Evolutionary conservation across 2,797 vertebrate genomes (phyloP), one percentile per base, ranked within the genome.

Genomic region (Pterois miles): DNA sequence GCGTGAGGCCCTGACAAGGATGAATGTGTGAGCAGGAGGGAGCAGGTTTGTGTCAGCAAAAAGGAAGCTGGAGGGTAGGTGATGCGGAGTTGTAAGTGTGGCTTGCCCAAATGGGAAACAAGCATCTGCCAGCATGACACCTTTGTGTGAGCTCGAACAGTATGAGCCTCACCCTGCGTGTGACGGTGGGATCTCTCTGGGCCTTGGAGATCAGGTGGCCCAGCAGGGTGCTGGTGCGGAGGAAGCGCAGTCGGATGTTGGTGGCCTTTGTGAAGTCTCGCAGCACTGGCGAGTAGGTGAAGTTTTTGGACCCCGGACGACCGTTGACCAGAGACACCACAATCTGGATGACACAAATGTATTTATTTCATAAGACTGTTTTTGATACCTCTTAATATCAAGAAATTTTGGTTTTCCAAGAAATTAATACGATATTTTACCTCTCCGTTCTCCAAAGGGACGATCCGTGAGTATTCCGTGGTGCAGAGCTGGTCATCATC

Each of bases 371-470:
- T 23, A 67, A 14, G 18, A 50, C 20, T 14, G 4, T 31, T 71
- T 36, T 27, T 67, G 8, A 53, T 14, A 14, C 2, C 3, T 20
- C 2, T 38, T 25, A 25, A 40, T 56, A 27, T 23, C 4, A 3
- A 23, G 2, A 1, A 33, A 23, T 20, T 34, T 52, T 23, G 12
- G 5, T 76, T 27, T 40, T 23, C n/a, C 1, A 16, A 36, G 1
- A 56, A 20, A 3, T 13, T 20, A 1, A 43, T 31, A 14, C n/a
- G 3, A 54, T 58, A 23, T 65, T 92, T 91, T 82, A 99, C 97
- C 95, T 98, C 97, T 79, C 97, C 98, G 0, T 98, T 97, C 93
- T 98, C 97, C 84, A 99, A 89, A 52, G 98, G 98, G 18, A 97
- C 92, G 23, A 97, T 96, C 13, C 96, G 94, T 1, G 98, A 98